Conservation (phyloP, 2,888 invertebrate genomes). For the Bugulina stolonifera region DNA sequence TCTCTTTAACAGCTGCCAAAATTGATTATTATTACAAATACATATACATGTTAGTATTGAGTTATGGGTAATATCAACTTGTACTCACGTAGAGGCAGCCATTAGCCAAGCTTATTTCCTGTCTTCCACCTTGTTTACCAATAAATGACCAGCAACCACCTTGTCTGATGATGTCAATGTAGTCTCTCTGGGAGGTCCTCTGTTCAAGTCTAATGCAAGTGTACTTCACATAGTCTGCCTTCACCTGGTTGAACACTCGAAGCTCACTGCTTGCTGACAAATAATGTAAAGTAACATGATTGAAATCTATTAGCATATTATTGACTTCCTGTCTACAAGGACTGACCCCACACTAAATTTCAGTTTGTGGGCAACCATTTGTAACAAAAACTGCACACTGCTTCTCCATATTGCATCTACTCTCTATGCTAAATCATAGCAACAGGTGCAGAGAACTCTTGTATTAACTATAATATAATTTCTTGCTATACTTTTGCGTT, state of each 20-base stretch:
- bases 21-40: too few species aligned
- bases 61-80: too few species aligned
- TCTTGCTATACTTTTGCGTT: too few species aligned
- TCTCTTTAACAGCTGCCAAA: too few species aligned
- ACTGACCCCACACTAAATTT: neutral
- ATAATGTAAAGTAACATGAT: neutral
- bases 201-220: neutral
- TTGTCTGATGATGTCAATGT: neutral
- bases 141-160: neutral
- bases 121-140: neutral
- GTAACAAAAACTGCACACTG: too few species aligned
- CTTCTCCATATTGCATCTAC: too few species aligned
- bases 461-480: too few species aligned
- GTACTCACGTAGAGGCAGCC: slow-evolving; percentile 1
- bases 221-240: neutral
- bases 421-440: too few species aligned
- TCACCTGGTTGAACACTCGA: neutral
- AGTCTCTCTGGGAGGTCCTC: neutral
- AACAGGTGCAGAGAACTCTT: too few species aligned
- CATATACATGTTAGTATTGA: too few species aligned
- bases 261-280: neutral
- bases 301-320: neutral
- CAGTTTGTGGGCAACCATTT: too few species aligned
- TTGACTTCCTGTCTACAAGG: neutral
- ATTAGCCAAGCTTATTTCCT: neutral